Base-by-base conservation (phyloP, 2,113 vertebrate species). In the Ornithorhynchus anatinus region DNA sequence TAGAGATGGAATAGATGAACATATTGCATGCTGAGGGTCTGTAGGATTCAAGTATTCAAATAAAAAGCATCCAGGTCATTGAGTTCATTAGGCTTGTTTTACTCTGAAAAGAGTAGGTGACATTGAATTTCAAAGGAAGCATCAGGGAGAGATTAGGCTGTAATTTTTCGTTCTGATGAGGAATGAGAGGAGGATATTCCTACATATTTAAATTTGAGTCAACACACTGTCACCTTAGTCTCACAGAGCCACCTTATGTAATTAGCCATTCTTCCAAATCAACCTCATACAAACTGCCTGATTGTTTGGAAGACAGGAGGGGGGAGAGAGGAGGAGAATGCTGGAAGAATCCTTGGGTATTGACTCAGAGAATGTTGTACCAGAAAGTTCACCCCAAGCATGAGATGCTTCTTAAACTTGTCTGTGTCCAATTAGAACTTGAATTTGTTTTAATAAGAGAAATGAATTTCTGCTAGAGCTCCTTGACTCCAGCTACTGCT, bases 401-500 rank as follows among this genome's bases (percentile, higher is more conserved):
- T 23, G 51, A 38, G 80, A 61, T 35, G 16, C 17, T 84, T 72
- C 45, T 81, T 75, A 79, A 72, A 65, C 45, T 63, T 54, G 22
- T 77, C 59, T 72, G 57, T 76, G 77, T 76, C 71, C 65, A 79
- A 58, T 42, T 48, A 69, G 36, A 85, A 50, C 17, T 70, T 69
- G 40, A 58, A 4, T 20, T 81, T 82, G 47, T n/a, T 48, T 64
- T 61, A n/a, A n/a, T 37, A 72, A 53, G 72, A 75, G 77, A 86
- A 76, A 85, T 79, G 69, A 77, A 83, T 56, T 84, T 84, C 65
- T 68, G 36, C 60, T 77, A 72, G 65, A 62, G 54, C 51, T 48
- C 78, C 84, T 80, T 38, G 4, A 75, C 80, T 79, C 69, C 62
- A 81, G 77, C 79, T 67, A 73, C 29, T 14, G 70, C 72, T 74